Evolutionary conservation across 2,888 invertebrate species (phyloP).

Genomic region (Vanessa cardui): DNA sequence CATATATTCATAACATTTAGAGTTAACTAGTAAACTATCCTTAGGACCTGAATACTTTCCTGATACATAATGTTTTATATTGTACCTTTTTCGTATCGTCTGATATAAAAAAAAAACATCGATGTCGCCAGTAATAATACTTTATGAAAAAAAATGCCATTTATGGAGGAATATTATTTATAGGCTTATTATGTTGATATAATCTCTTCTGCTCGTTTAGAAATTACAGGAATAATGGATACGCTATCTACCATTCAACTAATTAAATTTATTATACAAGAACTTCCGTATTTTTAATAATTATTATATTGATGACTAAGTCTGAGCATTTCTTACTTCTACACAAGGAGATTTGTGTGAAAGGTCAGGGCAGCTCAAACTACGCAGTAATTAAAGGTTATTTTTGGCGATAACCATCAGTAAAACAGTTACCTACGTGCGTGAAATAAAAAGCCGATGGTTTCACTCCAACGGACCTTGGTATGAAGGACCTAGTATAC

Average conservation of each 20-base stretch:
- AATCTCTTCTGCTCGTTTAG: background rate
- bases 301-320: conserved; percentile 42
- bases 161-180: too few species aligned
- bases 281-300: conserved; percentile 31
- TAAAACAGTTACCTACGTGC: conserved; percentile 78
- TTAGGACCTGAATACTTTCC: too few species aligned
- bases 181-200: too few species aligned
- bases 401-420: conserved; percentile 82
- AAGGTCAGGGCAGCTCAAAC: conserved; percentile 80
- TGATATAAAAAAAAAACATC: too few species aligned
- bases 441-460: conserved; percentile 75
- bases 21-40: too few species aligned
- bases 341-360: conserved; percentile 64
- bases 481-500: conserved; percentile 60
- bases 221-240: background rate
- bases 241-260: conserved; percentile 23
- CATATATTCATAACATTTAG: too few species aligned
- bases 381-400: conserved; percentile 82
- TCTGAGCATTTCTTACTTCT: conserved; percentile 60
- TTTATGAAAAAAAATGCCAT: too few species aligned
- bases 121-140: too few species aligned
- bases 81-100: too few species aligned
- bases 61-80: too few species aligned
- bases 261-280: conserved; percentile 20
- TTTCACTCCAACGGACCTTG: conserved; percentile 67